phyloP scores from a whole-genome alignment of 1,140 invertebrate genomes.

The Meloidogyne hapla region DNA sequence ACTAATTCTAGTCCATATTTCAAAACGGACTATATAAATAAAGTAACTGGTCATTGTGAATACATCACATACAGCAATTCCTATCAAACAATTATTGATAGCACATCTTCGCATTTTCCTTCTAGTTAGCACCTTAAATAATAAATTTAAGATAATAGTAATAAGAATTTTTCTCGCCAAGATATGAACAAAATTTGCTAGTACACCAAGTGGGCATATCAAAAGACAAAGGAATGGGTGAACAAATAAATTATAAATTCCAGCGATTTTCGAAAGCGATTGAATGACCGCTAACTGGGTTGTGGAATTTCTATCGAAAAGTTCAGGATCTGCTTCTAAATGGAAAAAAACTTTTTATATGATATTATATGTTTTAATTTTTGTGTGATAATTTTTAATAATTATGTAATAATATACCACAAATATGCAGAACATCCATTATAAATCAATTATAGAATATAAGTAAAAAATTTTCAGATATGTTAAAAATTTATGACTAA shows the following conservation, averaged over 20 bases:
- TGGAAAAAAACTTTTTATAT: too few species aligned
- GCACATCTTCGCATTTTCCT: constrained; percentile 53
- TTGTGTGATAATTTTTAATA: too few species aligned
- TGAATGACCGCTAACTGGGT: constrained; percentile 41
- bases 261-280: constrained; percentile 36
- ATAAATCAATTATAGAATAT: background rate
- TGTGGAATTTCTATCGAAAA: constrained; percentile 43
- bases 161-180: constrained; percentile 13
- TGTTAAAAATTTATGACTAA: too few species aligned
- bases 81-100: constrained; percentile 49
- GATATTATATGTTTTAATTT: too few species aligned
- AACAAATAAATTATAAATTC: constrained; percentile 40
- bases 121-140: constrained; percentile 41
- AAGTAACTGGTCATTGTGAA: constrained; percentile 52
- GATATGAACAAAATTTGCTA: constrained; percentile 54
- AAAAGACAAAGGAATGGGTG: constrained; percentile 52
- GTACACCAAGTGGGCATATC: constrained; percentile 50
- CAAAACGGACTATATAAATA: constrained; percentile 55
- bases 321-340: constrained; percentile 48
- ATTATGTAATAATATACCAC: too few species aligned
- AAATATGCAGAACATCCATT: constrained; percentile 25
- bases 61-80: constrained; percentile 54
- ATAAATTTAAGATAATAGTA: background rate
- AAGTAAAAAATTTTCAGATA: too few species aligned
- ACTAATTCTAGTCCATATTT: constrained; percentile 29